phyloP scores from a whole-genome alignment of 2,113 vertebrate genomes.

The Heterochromis multidens region DNA sequence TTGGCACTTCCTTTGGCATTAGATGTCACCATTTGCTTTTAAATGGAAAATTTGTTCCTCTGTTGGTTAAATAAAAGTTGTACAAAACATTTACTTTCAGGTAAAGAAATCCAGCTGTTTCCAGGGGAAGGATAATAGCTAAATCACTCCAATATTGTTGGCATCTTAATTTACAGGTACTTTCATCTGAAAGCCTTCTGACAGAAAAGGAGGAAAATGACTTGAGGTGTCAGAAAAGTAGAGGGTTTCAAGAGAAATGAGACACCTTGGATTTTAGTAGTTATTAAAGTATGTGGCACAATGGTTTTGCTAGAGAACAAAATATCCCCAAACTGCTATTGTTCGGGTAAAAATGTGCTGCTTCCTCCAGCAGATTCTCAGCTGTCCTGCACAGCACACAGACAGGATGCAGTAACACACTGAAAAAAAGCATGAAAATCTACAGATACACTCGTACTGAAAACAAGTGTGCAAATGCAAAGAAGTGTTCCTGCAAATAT shows the following conservation, averaged over 20 bases:
- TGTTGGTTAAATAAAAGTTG: not conserved
- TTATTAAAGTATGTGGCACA: slow-evolving; percentile 28
- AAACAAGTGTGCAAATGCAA: not conserved
- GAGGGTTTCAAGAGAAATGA: not conserved
- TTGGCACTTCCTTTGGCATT: not conserved
- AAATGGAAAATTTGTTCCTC: not conserved
- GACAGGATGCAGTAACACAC: not conserved
- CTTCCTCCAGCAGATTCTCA: slow-evolving; percentile 32
- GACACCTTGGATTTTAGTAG: not conserved
- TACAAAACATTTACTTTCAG: not conserved
- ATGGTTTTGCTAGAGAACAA: slow-evolving; percentile 22
- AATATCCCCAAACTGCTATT: slow-evolving; percentile 26
- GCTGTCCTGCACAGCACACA: not conserved
- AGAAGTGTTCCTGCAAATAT: not conserved
- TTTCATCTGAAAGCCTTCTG: not conserved
- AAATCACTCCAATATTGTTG: not conserved
- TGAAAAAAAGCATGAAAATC: not conserved
- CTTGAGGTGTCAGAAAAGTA: not conserved
- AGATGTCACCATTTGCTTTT: not conserved
- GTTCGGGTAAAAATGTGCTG: not conserved
- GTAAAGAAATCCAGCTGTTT: not conserved
- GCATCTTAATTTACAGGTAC: not conserved
- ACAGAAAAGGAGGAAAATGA: not conserved
- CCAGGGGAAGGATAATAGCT: not conserved
- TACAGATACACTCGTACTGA: not conserved